These are phyloP conservation scores for Cyphomyrus discorhynchus DNA, from an alignment of 2,113 vertebrate species.

Conservation along the genomic window DNA sequence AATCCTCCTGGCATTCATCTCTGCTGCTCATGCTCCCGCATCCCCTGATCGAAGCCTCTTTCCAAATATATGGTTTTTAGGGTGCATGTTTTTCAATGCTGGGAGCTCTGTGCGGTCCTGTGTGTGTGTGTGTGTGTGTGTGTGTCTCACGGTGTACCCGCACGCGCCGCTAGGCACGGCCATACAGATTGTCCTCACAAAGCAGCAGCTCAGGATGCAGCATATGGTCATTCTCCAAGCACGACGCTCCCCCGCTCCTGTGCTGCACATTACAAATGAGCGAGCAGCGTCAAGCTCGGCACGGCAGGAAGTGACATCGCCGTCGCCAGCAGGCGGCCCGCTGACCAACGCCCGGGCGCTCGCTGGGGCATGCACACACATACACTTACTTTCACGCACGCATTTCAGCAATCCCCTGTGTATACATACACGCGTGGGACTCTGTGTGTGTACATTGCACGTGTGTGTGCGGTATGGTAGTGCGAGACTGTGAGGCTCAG, in stretches of 20 bases:
- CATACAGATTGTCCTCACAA: conserved; percentile 7
- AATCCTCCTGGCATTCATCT: not conserved
- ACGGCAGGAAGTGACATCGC: not conserved
- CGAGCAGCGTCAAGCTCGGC: not conserved
- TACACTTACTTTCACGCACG: not conserved
- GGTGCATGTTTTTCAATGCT: conserved; percentile 2
- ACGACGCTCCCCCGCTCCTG: not conserved
- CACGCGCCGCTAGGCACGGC: not conserved
- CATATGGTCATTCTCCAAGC: conserved; percentile 17
- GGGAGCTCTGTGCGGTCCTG: not conserved
- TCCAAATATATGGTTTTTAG: conserved; percentile 28
- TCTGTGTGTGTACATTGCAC: not conserved
- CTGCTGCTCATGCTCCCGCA: not conserved
- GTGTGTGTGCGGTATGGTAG: not conserved
- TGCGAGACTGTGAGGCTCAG: not conserved
- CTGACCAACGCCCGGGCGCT: not conserved
- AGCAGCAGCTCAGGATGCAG: conserved; percentile 3
- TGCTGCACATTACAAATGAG: conserved; percentile 4
- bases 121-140: not conserved
- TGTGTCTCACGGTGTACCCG: not conserved
- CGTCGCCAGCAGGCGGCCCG: not conserved
- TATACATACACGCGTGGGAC: not conserved
- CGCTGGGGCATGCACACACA: not conserved
- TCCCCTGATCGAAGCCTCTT: conserved; percentile 6
- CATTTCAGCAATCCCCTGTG: not conserved